Evolutionary conservation across 2,797 vertebrate genomes (phyloP).

Genomic region (Phataginus tetradactyla): DNA sequence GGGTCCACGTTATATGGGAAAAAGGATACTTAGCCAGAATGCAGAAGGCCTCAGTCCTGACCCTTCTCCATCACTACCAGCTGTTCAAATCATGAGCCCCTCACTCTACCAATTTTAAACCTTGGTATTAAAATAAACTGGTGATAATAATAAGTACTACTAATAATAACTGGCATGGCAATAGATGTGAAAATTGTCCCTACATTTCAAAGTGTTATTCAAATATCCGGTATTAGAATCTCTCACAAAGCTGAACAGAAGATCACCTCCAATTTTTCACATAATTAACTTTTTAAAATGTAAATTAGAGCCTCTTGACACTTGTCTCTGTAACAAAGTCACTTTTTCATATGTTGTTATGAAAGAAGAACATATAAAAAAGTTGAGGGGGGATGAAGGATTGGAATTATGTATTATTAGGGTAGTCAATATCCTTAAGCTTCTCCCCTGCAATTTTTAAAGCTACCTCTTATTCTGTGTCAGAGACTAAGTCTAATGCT

Average conservation of each 20-base stretch:
- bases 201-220: not conserved
- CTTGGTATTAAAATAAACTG: not conserved
- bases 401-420: not conserved
- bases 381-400: not conserved
- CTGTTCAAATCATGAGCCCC: not conserved
- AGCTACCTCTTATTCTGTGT: not conserved
- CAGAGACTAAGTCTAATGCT: not conserved
- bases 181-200: not conserved
- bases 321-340: not conserved
- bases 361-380: not conserved
- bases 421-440: not conserved
- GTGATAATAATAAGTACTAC: not conserved
- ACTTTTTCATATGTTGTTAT: not conserved
- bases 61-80: not conserved
- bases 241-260: not conserved
- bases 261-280: not conserved
- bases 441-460: not conserved
- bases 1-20: not conserved
- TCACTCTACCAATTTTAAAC: not conserved
- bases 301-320: slow-evolving; percentile 23
- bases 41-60: not conserved
- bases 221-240: not conserved
- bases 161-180: not conserved
- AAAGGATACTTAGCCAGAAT: not conserved
- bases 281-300: slow-evolving; percentile 28